Conservation (phyloP, 2,113 vertebrate species). For the Probosciger aterrimus region DNA sequence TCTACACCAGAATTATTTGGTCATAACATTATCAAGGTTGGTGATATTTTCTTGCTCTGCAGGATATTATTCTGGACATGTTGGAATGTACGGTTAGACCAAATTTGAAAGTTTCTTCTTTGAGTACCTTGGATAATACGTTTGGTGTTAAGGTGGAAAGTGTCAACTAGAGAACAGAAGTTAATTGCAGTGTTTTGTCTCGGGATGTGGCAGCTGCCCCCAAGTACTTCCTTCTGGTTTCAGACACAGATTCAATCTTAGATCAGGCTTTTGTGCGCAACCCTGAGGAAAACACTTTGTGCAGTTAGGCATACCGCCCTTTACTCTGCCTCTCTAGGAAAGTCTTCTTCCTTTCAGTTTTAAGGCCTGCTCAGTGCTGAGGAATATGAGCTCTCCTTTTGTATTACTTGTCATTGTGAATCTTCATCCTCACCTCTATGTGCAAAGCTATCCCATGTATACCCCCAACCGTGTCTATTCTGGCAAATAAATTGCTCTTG, state of each 20-base stretch:
- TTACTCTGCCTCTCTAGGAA: not conserved
- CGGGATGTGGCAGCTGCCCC: not conserved
- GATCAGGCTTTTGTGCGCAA: not conserved
- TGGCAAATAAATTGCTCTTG: not conserved
- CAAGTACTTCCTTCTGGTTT: not conserved
- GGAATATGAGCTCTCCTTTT: not conserved
- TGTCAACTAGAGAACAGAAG: not conserved
- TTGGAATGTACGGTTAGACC: not conserved
- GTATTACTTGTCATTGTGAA: not conserved
- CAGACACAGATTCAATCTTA: not conserved
- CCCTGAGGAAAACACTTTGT: not conserved
- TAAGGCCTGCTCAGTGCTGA: not conserved
- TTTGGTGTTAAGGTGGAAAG: not conserved
- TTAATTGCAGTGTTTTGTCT: not conserved
- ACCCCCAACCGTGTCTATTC: not conserved
- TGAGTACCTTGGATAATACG: not conserved
- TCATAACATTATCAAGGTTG: not conserved
- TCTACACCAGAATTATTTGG: not conserved
- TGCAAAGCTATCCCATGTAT: not conserved
- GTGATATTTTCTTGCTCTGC: not conserved
- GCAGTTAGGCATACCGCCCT: not conserved
- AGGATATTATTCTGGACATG: not conserved
- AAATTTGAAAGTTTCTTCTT: not conserved
- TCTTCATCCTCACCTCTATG: not conserved
- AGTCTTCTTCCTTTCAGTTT: not conserved